phyloP scores from a whole-genome alignment of 2,113 vertebrate species.

The Procavia capensis region DNA sequence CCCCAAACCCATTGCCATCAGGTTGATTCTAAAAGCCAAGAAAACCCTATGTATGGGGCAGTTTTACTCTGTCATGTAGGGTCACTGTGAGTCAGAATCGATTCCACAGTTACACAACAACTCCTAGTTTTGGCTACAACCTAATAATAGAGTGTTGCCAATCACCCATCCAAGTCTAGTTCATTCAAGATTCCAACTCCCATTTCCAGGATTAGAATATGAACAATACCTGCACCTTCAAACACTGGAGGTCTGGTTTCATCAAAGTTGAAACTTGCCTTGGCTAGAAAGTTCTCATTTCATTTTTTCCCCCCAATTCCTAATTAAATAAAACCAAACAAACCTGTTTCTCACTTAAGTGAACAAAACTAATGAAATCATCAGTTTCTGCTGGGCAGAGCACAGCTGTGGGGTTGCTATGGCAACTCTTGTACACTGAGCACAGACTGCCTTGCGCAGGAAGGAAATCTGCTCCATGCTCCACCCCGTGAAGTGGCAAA shows the following conservation, averaged over 20 bases:
- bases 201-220: slow-evolving; percentile 36
- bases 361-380: slow-evolving; percentile 32
- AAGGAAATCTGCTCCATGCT: slow-evolving; percentile 42
- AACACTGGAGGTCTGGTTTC: slow-evolving; percentile 20
- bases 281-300: slow-evolving; percentile 17
- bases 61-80: neutral
- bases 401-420: slow-evolving; percentile 60
- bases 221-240: slow-evolving; percentile 41
- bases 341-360: slow-evolving; percentile 45
- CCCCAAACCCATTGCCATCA: neutral
- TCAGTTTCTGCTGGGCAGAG: slow-evolving; percentile 28
- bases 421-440: slow-evolving; percentile 67
- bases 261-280: slow-evolving; percentile 16
- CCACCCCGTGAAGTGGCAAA: slow-evolving; percentile 28
- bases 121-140: neutral
- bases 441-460: neutral
- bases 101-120: neutral
- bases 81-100: neutral
- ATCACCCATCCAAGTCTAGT: neutral
- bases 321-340: slow-evolving; percentile 57
- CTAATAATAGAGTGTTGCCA: neutral
- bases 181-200: slow-evolving; percentile 14
- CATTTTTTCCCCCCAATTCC: neutral
- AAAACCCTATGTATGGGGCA: neutral
- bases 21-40: neutral